A percentile compares a stretch with the other conserved stretches of the same genome.
These are phyloP conservation scores for Sympetrum striolatum DNA, from an alignment of 2,888 invertebrate genomes.

Conservation along the genomic window DNA sequence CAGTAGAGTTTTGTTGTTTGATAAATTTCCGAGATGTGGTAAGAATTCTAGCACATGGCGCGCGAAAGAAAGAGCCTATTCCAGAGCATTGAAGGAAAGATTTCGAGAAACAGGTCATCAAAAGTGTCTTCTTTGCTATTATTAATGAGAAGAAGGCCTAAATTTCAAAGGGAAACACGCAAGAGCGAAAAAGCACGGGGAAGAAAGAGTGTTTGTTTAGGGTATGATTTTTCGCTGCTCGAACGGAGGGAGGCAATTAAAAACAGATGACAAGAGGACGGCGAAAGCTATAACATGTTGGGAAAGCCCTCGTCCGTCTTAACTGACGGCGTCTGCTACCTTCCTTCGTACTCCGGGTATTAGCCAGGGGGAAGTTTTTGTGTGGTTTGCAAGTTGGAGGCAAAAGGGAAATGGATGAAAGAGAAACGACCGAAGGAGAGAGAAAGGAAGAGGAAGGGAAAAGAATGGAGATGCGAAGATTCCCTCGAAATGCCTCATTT, in stretches of 20 bases:
- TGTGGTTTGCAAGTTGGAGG: not conserved
- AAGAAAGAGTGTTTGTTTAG: not conserved
- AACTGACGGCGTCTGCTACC: not conserved
- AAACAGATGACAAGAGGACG: not conserved
- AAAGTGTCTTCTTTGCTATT: not conserved
- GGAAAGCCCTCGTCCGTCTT: not conserved
- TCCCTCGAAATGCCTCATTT: no score
- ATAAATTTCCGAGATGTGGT: no score
- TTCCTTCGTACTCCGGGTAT: not conserved
- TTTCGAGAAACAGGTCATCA: not conserved
- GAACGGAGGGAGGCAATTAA: not conserved
- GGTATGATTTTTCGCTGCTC: no score
- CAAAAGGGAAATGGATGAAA: not conserved
- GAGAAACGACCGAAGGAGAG: no score
- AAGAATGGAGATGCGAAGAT: no score
- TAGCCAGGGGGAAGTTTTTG: not conserved
- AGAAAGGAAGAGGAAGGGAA: no score
- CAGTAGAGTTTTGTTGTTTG: no score
- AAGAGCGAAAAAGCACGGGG: not conserved
- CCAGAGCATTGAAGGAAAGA: no score
- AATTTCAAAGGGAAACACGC: not conserved
- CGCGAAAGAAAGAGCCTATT: no score
- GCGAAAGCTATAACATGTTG: not conserved
- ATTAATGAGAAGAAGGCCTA: not conserved
- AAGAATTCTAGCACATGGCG: no score